phyloP scores from a whole-genome alignment of 2,888 invertebrate genomes.

The Lepas anatifera region DNA sequence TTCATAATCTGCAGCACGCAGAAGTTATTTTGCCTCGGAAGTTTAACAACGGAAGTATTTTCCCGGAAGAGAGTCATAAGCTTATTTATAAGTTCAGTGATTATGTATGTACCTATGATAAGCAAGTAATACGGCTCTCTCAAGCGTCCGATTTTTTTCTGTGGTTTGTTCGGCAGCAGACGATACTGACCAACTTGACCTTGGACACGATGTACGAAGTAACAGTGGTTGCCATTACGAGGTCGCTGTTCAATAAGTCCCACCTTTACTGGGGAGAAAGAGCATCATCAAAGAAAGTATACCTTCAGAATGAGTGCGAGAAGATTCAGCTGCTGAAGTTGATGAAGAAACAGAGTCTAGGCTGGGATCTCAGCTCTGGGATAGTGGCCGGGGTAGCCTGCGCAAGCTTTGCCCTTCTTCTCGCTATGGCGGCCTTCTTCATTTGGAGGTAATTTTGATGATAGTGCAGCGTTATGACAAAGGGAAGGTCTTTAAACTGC shows the following conservation, averaged over 20 bases:
- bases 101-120: too few relatives aligned
- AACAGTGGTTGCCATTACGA: conserved; percentile 53
- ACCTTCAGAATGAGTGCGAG: conserved; percentile 53
- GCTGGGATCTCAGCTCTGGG: conserved; percentile 49
- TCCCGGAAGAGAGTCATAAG: too few relatives aligned
- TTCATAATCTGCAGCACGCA: too few relatives aligned
- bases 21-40: too few relatives aligned
- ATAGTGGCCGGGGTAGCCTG: conserved; percentile 58
- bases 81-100: too few relatives aligned
- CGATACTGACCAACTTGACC: conserved; percentile 53
- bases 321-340: conserved; percentile 30
- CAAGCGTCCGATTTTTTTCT: too few relatives aligned
- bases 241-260: conserved; percentile 42
- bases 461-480: too few relatives aligned
- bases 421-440: conserved; percentile 54
- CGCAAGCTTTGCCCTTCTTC: conserved; percentile 53
- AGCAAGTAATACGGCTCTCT: too few relatives aligned
- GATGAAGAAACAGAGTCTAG: not conserved
- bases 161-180: conserved; percentile 38
- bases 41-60: too few relatives aligned
- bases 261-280: conserved; percentile 41
- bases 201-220: conserved; percentile 57
- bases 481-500: too few relatives aligned
- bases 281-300: conserved; percentile 50
- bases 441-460: conserved; percentile 53